Percentiles rank a stretch among this genome's conserved stretches.
phyloP scores from a whole-genome alignment of 2,113 vertebrate genomes.

The Apodemus speciosus region DNA sequence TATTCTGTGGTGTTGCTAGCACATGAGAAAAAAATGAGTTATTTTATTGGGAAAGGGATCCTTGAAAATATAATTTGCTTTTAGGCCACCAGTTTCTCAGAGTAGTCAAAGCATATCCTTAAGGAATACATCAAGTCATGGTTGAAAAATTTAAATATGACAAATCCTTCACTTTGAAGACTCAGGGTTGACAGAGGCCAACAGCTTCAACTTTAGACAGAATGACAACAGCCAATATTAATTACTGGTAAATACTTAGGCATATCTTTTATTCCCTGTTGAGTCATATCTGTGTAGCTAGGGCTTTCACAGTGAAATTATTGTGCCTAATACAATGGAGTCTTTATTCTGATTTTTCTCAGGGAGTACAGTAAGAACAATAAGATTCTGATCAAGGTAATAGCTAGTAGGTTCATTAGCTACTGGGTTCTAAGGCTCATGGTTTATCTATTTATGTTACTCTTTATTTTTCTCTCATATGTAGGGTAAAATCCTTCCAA shows the following conservation, averaged over 20 bases:
- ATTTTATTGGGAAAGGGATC: slow-evolving; percentile 48
- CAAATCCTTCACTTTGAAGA: slow-evolving; percentile 71
- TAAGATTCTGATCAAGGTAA: slow-evolving; percentile 43
- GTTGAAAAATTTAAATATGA: slow-evolving; percentile 65
- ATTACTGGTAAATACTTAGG: slow-evolving; percentile 65
- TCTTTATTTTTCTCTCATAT: slow-evolving; percentile 25
- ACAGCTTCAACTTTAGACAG: slow-evolving; percentile 44
- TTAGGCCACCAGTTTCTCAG: slow-evolving; percentile 45
- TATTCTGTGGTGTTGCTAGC: neutral
- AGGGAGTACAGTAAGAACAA: slow-evolving; percentile 27
- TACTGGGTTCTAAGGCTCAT: neutral
- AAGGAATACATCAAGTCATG: slow-evolving; percentile 71
- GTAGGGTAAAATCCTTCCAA: neutral
- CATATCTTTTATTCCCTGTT: slow-evolving; percentile 34
- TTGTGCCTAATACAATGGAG: slow-evolving; percentile 19
- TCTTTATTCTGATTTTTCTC: slow-evolving; percentile 52
- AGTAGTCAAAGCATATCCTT: slow-evolving; percentile 55
- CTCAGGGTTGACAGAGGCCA: slow-evolving; percentile 65
- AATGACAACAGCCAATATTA: slow-evolving; percentile 55
- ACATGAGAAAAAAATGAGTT: slow-evolving; percentile 20
- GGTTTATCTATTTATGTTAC: slow-evolving; percentile 41
- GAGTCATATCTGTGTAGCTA: neutral
- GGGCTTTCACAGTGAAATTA: slow-evolving; percentile 21
- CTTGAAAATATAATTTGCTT: slow-evolving; percentile 42
- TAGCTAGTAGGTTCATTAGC: neutral